Evolutionary conservation across 2,797 vertebrate species (phyloP).

Genomic region (Sylvia borin): DNA sequence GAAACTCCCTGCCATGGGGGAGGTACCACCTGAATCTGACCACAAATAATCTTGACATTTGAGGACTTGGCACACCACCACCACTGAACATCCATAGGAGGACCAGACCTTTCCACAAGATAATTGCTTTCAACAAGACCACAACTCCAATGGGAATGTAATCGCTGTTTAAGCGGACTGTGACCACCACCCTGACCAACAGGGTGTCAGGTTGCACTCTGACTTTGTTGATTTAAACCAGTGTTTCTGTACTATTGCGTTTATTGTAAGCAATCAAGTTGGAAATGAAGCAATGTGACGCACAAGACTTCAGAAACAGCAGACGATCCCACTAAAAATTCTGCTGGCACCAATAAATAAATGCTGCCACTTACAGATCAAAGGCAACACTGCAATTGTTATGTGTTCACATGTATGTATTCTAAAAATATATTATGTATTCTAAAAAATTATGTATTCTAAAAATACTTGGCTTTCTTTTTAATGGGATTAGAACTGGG

Average conservation of each 20-base stretch:
- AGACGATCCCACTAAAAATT: constrained; percentile 2
- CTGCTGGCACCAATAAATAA: constrained; percentile 53
- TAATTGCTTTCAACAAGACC: accelerated
- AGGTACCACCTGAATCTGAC: neutral
- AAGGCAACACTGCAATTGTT: constrained; percentile 7
- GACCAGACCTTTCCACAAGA: neutral
- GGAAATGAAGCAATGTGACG: constrained; percentile 55
- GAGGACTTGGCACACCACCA: neutral
- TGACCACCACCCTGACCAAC: neutral
- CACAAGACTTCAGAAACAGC: constrained; percentile 34
- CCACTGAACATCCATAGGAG: neutral
- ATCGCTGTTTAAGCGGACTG: neutral
- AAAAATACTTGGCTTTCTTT: constrained; percentile 42
- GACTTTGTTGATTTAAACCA: neutral
- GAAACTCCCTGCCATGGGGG: neutral
- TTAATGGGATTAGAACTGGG: neutral
- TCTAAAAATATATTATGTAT: too few species aligned
- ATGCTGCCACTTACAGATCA: constrained; percentile 71
- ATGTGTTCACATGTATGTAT: too few species aligned
- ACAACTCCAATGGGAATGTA: neutral
- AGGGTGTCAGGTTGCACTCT: neutral
- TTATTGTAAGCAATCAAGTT: neutral
- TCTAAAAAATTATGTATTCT: too few species aligned
- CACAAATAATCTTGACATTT: neutral
- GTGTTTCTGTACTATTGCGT: neutral